Conservation (phyloP, 2,113 vertebrate genomes). For the Fulica atra region DNA sequence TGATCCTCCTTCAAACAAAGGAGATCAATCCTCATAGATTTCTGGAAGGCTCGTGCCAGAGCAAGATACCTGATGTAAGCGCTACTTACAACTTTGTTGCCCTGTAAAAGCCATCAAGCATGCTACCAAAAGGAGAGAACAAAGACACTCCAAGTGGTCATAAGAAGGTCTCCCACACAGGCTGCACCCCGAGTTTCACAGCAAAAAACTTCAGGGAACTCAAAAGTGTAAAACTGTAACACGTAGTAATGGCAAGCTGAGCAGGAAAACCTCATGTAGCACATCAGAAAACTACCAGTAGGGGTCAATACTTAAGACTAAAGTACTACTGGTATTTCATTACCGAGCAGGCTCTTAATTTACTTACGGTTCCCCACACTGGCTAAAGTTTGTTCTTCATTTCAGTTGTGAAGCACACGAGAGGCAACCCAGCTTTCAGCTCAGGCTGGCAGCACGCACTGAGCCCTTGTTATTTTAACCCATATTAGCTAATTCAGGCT, state of each 20-base stretch:
- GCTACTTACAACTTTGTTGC: neutral
- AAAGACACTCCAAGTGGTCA: neutral
- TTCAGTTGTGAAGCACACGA: neutral
- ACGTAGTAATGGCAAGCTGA: neutral
- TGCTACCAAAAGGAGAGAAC: neutral
- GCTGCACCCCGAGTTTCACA: neutral
- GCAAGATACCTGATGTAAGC: neutral
- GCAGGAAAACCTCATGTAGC: neutral
- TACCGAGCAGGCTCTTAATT: neutral
- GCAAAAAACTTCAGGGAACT: neutral
- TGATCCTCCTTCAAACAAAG: neutral
- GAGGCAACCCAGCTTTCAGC: neutral
- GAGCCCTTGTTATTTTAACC: neutral
- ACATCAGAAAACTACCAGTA: neutral
- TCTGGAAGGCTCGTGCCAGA: neutral
- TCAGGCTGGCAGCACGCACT: neutral
- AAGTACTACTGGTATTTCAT: neutral
- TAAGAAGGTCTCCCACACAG: fast-evolving
- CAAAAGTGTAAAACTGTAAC: neutral
- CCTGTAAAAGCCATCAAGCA: neutral
- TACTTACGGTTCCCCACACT: neutral
- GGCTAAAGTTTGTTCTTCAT: neutral
- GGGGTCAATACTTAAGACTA: neutral
- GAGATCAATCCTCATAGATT: fast-evolving
- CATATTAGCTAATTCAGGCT: neutral